phyloP scores from a whole-genome alignment of 1,140 invertebrate genomes.

The Heterodera schachtii region DNA sequence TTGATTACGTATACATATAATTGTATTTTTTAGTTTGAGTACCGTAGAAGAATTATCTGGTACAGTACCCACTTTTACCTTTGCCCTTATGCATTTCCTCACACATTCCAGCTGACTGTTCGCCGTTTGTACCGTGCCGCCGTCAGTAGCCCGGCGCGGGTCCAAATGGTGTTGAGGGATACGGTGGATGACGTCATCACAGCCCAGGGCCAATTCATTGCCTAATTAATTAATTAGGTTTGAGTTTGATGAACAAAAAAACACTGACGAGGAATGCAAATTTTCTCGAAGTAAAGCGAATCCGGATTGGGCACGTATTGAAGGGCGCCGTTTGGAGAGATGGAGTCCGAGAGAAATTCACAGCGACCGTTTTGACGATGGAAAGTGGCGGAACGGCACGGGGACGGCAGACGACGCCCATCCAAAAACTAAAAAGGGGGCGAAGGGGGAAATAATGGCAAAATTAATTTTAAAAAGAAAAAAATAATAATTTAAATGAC shows the following conservation, averaged over 20 bases:
- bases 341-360: slow-evolving; percentile 38
- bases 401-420: slow-evolving; percentile 33
- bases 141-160: slow-evolving; percentile 25
- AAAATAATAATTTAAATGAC: no score
- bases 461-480: no score
- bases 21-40: neutral
- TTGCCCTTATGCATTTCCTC: slow-evolving; percentile 38
- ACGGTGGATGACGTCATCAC: slow-evolving; percentile 50
- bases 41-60: neutral
- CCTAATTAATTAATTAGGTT: slow-evolving; percentile 4
- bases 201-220: slow-evolving; percentile 33
- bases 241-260: neutral
- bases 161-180: slow-evolving; percentile 50
- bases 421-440: slow-evolving; percentile 40
- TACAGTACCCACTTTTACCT: slow-evolving; percentile 15
- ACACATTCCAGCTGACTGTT: slow-evolving; percentile 44
- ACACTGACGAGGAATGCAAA: slow-evolving; percentile 45
- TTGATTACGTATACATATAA: neutral
- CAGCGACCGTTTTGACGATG: slow-evolving; percentile 46
- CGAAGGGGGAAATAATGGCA: no score
- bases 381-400: slow-evolving; percentile 43
- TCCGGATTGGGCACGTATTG: slow-evolving; percentile 45
- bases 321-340: slow-evolving; percentile 49
- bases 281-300: slow-evolving; percentile 49
- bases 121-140: slow-evolving; percentile 49